Conservation (phyloP, 2,797 vertebrate species). For the Rhabdomys pumilio region DNA sequence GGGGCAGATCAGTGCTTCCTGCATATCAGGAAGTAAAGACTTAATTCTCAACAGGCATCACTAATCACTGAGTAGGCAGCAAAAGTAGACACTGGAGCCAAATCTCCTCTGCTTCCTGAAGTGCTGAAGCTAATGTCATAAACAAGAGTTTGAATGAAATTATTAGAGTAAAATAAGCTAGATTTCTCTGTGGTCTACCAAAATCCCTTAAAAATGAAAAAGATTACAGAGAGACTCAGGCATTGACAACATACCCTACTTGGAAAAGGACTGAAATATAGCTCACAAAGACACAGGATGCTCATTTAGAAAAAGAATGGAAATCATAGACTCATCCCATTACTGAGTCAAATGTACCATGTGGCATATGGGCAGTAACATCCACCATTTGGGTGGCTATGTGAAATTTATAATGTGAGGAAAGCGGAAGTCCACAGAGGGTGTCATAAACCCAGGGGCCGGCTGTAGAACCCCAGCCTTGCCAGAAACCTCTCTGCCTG, state of each 20-base stretch:
- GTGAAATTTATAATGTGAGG: neutral
- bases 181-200: slow-evolving; percentile 55
- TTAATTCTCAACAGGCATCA: slow-evolving; percentile 76
- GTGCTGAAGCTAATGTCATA: slow-evolving; percentile 78
- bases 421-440: neutral
- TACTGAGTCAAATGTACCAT: neutral
- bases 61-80: slow-evolving; percentile 68
- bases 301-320: neutral
- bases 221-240: neutral
- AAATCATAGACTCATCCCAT: neutral
- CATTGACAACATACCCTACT: neutral
- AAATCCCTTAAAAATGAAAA: slow-evolving; percentile 54
- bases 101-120: slow-evolving; percentile 81
- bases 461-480: neutral
- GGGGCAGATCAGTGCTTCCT: neutral
- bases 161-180: slow-evolving; percentile 57
- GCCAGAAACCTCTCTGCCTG: neutral
- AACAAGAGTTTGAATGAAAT: slow-evolving; percentile 73
- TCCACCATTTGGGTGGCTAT: neutral
- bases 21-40: slow-evolving; percentile 58
- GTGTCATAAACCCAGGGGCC: neutral
- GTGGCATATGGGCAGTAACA: neutral
- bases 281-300: slow-evolving; percentile 17
- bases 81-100: slow-evolving; percentile 78
- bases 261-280: slow-evolving; percentile 15